Percentiles rank a stretch among this genome's conserved stretches.
These are phyloP conservation scores for Shinisaurus crocodilurus DNA, from an alignment of 2,113 vertebrate species.

Conservation along the genomic window DNA sequence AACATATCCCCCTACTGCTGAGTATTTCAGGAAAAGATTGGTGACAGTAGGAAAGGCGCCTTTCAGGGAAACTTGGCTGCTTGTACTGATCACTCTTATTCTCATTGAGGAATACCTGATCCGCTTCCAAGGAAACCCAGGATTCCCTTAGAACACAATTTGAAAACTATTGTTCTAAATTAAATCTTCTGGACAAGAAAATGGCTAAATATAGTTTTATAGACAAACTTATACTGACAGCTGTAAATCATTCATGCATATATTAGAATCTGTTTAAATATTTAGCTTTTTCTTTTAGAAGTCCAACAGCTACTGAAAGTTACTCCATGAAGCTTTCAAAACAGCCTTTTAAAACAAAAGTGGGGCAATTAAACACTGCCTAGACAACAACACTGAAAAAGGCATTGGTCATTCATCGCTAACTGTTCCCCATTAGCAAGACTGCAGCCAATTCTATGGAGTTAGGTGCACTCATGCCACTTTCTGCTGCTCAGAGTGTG, in stretches of 20 bases:
- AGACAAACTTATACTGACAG: not conserved
- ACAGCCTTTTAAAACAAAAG: not conserved
- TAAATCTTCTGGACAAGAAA: not conserved
- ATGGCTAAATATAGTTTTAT: not conserved
- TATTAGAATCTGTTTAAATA: not conserved
- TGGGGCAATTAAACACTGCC: not conserved
- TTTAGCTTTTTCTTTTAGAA: not conserved
- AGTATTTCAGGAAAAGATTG: not conserved
- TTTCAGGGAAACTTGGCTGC: not conserved
- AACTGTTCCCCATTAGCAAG: not conserved
- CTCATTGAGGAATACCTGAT: not conserved
- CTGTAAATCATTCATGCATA: not conserved
- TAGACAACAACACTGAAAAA: not conserved
- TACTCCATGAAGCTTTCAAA: not conserved
- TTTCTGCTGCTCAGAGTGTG: not conserved
- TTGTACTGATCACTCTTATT: not conserved
- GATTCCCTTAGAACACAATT: not conserved
- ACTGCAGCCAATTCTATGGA: not conserved
- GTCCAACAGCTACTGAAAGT: not conserved
- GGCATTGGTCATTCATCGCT: not conserved
- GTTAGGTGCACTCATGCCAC: not conserved
- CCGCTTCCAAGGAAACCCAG: conserved; percentile 3
- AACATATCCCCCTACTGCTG: not conserved
- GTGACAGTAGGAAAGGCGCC: too few relatives aligned
- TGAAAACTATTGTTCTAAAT: not conserved